Conservation (phyloP, 1,140 invertebrate genomes). For the Antheraea pernyi region DNA sequence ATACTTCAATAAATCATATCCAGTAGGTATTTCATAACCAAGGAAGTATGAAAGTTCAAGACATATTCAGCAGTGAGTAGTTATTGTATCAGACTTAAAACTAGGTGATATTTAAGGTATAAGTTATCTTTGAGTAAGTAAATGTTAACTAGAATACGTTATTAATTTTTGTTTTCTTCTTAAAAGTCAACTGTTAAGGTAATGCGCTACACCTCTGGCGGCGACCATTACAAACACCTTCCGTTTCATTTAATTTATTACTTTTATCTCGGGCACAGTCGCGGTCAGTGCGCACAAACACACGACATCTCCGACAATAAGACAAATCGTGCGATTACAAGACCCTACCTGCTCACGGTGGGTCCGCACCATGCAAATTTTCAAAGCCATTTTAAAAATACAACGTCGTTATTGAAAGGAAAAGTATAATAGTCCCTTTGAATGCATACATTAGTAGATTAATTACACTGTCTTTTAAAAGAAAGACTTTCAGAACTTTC, state of each 20-base stretch:
- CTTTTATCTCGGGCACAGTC: conserved; percentile 72
- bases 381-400: conserved; percentile 41
- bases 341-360: conserved; percentile 69
- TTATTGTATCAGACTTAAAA: no score
- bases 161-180: conserved; percentile 2
- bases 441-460: conserved; percentile 61
- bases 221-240: conserved; percentile 68
- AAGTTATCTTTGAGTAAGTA: neutral
- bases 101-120: neutral
- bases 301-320: conserved; percentile 72
- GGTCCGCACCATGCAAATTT: conserved; percentile 66
- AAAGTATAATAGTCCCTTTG: conserved; percentile 57
- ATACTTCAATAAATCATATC: no score
- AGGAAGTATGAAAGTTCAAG: no score
- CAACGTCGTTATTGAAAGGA: conserved; percentile 59
- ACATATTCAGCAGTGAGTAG: no score
- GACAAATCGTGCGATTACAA: conserved; percentile 76
- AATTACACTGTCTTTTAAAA: conserved; percentile 60
- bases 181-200: conserved; percentile 42
- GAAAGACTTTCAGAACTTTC: conserved; percentile 57
- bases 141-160: neutral
- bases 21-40: no score
- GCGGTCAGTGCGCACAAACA: conserved; percentile 73
- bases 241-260: conserved; percentile 73
- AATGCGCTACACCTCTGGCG: conserved; percentile 53